Conservation (phyloP, 2,797 vertebrate genomes). For the Enteromius thamalakanensis region DNA sequence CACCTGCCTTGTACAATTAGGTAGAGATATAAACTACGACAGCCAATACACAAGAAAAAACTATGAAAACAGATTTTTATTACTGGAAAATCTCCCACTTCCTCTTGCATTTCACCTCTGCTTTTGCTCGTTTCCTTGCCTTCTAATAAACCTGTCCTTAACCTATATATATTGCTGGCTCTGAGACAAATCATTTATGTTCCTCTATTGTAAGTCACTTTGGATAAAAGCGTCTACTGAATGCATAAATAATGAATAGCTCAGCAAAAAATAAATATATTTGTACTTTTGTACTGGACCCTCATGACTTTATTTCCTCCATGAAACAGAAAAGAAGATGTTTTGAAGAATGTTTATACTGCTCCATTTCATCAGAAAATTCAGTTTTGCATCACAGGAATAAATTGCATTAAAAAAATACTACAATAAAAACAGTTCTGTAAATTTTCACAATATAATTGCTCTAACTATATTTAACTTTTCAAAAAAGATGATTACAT, state of each 20-base stretch:
- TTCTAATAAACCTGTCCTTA: neutral
- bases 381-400: neutral
- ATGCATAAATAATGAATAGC: conserved; percentile 3
- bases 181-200: neutral
- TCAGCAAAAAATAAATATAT: neutral
- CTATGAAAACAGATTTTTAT: neutral
- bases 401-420: neutral
- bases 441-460: neutral
- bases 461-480: neutral
- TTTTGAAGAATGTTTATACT: neutral
- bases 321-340: neutral
- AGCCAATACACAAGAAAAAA: neutral
- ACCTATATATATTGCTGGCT: neutral
- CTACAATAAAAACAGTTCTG: neutral
- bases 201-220: conserved; percentile 7
- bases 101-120: neutral
- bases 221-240: neutral
- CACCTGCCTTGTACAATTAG: neutral
- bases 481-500: too few species aligned
- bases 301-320: neutral
- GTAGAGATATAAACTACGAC: neutral
- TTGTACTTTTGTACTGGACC: neutral
- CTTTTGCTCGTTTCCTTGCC: neutral
- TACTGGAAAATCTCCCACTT: neutral
- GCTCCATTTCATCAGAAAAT: neutral